Base-by-base conservation (phyloP, 1,140 invertebrate genomes). In the Drosophila guanche region DNA sequence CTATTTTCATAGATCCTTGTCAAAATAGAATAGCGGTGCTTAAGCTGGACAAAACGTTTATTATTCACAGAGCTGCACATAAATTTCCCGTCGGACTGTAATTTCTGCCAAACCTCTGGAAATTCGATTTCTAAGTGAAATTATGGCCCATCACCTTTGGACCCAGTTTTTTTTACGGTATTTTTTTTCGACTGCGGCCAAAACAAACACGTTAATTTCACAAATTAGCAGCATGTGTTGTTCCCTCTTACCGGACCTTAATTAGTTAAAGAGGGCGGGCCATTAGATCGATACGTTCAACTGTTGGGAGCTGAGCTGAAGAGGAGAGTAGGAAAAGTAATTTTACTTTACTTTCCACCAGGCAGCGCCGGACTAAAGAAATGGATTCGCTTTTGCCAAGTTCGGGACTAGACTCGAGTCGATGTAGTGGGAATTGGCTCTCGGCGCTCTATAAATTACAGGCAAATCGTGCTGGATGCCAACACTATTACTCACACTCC, bases 401-500 rank as follows among this genome's bases (percentile, higher is more conserved):
- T 46, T 5, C 20, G 8, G 14, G 42, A 45, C 43, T 47, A 12
- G 54, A 46, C 48, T 58, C 40, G 78, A 45, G 63, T 54, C 58
- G 61, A 62, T 79, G 58, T 68, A 59, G 67, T 76, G 76, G 67
- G 76, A 78, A 56, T 85, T 85, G 81, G 80, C 68, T 61, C 55
- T 55, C 57, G 67, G 71, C 22, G 63, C 72, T 86, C 81, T 70
- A 86, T 86, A 88, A 86, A 88, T 88, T 78, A 51, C 74, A 51
- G 77, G 60, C 63, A 75, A 66, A 69, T 51, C 53, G 68, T 50
- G 63, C 20, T 69, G 83, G 83, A 83, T 81, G 81, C 81, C 81
- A 86, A 88, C 86, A 86, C 81, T 86, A 86, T 86, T 86, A 86
- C 81, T 88, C 81, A 86, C 83, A 81, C 81, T 78, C 77, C 70